A percentile compares a stretch with the other conserved stretches of the same genome.
Conservation (phyloP, 2,888 invertebrate species). For the Xestobium rufovillosum region DNA sequence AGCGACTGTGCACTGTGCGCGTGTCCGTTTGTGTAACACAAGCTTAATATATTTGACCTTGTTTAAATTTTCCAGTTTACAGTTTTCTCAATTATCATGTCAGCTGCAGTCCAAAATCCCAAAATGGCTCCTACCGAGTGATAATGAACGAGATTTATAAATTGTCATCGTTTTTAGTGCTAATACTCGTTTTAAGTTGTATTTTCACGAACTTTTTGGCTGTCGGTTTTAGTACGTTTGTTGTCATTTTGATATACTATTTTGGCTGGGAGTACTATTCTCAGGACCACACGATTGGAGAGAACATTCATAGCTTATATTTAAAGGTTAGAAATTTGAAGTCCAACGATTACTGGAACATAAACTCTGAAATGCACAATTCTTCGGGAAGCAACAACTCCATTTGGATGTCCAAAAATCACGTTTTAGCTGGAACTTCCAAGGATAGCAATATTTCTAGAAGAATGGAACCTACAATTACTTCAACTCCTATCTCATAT, state of each 20-base stretch:
- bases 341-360: neutral
- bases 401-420: neutral
- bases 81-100: too few relatives aligned
- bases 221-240: neutral
- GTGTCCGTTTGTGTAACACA: too few relatives aligned
- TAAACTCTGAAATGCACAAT: neutral
- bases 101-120: too few relatives aligned
- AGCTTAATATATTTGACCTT: too few relatives aligned
- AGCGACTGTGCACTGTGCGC: too few relatives aligned
- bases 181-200: slow-evolving; percentile 1
- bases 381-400: neutral
- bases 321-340: slow-evolving; percentile 2
- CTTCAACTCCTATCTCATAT: neutral
- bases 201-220: neutral
- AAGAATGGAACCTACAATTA: neutral
- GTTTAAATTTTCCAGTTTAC: too few relatives aligned
- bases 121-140: too few relatives aligned
- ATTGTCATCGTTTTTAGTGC: neutral
- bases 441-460: neutral
- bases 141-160: neutral
- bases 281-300: neutral
- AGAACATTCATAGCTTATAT: neutral
- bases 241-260: neutral
- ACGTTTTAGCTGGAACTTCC: too few relatives aligned
- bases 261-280: neutral